These are phyloP conservation scores for Apamea sordens DNA, from an alignment of 2,888 invertebrate genomes.

Conservation along the genomic window DNA sequence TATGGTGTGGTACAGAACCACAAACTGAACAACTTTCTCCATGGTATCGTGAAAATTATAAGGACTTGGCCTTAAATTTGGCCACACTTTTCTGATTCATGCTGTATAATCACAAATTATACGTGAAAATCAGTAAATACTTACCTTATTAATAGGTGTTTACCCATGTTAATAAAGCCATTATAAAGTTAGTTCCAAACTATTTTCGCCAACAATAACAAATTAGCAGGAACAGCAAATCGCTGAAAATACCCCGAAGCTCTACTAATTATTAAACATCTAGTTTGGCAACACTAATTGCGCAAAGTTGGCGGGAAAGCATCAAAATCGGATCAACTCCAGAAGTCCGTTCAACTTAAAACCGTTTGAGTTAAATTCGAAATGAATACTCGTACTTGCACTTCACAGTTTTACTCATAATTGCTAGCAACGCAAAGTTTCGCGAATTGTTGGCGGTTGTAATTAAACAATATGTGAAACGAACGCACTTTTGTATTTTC, in stretches of 20 bases:
- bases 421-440: conserved; percentile 20
- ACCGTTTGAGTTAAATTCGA: conserved; percentile 62
- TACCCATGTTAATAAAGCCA: not conserved
- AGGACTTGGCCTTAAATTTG: not conserved
- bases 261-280: conserved; percentile 55
- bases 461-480: conserved; percentile 6
- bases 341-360: conserved; percentile 55
- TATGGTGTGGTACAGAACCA: no score
- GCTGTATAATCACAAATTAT: no score
- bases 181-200: not conserved
- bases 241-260: conserved; percentile 32
- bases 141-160: not conserved
- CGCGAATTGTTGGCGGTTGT: conserved; percentile 11
- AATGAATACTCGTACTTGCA: conserved; percentile 63
- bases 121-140: not conserved
- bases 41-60: no score
- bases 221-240: conserved; percentile 41
- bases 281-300: conserved; percentile 50
- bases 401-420: conserved; percentile 49
- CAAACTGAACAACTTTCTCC: no score
- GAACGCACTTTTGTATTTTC: conserved; percentile 9
- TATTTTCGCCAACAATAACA: conserved; percentile 28
- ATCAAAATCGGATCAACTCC: conserved; percentile 70
- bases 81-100: not conserved
- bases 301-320: conserved; percentile 47